Conservation (phyloP, 2,797 vertebrate genomes). For the Rhynchotus rufescens region DNA sequence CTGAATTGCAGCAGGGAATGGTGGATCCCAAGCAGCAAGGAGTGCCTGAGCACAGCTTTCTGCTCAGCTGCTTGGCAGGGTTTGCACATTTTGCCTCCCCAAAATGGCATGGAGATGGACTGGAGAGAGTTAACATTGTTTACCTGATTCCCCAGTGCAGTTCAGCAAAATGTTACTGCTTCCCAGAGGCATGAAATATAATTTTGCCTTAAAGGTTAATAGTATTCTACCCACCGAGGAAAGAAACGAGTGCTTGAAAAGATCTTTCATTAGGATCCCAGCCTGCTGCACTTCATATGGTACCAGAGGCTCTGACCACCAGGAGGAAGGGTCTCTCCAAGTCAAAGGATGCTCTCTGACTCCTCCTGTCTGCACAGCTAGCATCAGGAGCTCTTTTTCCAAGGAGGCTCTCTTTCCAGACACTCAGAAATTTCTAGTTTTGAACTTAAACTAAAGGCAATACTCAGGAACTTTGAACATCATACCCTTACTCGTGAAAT, state of each 20-base stretch:
- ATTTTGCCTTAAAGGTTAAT: conserved; percentile 80
- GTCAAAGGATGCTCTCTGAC: background rate
- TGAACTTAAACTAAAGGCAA: conserved; percentile 5
- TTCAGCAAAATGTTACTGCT: conserved; percentile 73
- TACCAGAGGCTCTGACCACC: background rate
- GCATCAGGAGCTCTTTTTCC: background rate
- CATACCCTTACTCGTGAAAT: background rate
- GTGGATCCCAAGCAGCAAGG: background rate
- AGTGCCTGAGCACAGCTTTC: background rate
- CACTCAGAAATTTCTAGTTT: background rate
- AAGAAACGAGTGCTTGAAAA: conserved; percentile 10
- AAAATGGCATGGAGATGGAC: background rate
- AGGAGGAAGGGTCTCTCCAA: background rate
- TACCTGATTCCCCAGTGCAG: conserved; percentile 43
- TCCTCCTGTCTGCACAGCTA: background rate
- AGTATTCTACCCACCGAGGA: conserved; percentile 51
- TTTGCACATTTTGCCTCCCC: rapidly evolving
- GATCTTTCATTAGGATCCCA: background rate
- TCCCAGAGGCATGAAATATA: conserved; percentile 72
- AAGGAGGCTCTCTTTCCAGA: background rate
- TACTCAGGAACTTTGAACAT: background rate
- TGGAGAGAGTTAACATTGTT: conserved; percentile 59
- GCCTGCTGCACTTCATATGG: background rate
- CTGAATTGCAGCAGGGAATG: background rate
- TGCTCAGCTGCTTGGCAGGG: background rate